These are phyloP conservation scores for Cheilosia urbana DNA, from an alignment of 2,888 invertebrate genomes.

Conservation along the genomic window DNA sequence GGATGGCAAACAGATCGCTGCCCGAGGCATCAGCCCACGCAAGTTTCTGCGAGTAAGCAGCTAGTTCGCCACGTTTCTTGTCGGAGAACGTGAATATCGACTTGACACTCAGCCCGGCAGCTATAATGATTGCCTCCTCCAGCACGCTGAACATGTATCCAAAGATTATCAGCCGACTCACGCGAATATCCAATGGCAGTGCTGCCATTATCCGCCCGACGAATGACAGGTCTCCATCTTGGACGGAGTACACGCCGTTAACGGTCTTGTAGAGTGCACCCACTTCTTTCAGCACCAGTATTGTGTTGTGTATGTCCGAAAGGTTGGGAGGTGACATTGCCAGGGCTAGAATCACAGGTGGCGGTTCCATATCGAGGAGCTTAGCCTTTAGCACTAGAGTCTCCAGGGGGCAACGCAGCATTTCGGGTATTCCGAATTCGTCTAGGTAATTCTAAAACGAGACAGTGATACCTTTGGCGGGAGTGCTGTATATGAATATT, in stretches of 20 bases:
- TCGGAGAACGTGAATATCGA: constrained; percentile 91
- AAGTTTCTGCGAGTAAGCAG: constrained; percentile 90
- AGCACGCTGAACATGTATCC: constrained; percentile 94
- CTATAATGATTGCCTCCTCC: constrained; percentile 94
- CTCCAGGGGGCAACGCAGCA: constrained; percentile 92
- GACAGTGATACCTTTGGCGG: not conserved
- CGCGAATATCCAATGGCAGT: constrained; percentile 92
- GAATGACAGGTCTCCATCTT: constrained; percentile 95
- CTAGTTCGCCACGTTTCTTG: constrained; percentile 85
- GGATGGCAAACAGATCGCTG: constrained; percentile 92
- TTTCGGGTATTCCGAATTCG: constrained; percentile 89
- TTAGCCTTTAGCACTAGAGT: constrained; percentile 92
- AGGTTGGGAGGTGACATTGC: constrained; percentile 95
- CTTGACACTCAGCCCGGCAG: constrained; percentile 92
- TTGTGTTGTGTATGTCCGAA: constrained; percentile 91
- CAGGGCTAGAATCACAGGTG: constrained; percentile 90
- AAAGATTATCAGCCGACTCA: constrained; percentile 93
- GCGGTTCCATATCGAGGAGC: constrained; percentile 91
- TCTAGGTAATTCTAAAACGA: constrained; percentile 84
- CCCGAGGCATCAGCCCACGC: constrained; percentile 92
- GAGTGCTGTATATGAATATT: constrained; percentile 56
- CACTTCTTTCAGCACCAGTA: constrained; percentile 93
- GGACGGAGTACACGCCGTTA: constrained; percentile 84
- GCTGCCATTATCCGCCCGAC: constrained; percentile 92
- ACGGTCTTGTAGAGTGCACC: constrained; percentile 90